Evolutionary conservation across 2,888 invertebrate species (phyloP).

Genomic region (Odontomyia ornata): DNA sequence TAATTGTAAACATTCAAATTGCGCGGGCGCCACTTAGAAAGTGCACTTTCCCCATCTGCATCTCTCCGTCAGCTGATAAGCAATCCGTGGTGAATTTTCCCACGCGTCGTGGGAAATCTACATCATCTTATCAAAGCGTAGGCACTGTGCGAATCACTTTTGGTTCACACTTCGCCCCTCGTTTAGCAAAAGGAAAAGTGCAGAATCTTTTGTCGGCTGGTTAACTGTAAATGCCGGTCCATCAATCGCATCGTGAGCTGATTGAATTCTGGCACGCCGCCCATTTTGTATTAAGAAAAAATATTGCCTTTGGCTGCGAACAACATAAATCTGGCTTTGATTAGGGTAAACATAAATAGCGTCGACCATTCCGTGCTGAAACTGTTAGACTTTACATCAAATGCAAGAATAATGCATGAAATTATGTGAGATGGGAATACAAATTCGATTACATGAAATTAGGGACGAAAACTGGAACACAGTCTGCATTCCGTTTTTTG

Average conservation of each 20-base stretch:
- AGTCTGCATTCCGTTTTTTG: too few species aligned
- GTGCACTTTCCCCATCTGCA: not conserved
- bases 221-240: slow-evolving; percentile 12
- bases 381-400: not conserved
- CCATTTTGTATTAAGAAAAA: slow-evolving; percentile 1
- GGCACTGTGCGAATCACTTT: not conserved
- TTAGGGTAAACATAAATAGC: slow-evolving; percentile 19
- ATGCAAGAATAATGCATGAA: not conserved
- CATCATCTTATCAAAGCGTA: not conserved
- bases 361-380: not conserved
- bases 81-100: not conserved
- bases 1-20: slow-evolving; percentile 31
- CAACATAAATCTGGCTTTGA: slow-evolving; percentile 37
- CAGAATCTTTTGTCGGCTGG: not conserved
- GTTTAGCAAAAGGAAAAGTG: not conserved
- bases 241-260: slow-evolving; percentile 29
- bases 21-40: not conserved
- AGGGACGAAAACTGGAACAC: too few species aligned
- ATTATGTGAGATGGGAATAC: not conserved
- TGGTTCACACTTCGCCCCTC: not conserved
- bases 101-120: not conserved
- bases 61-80: not conserved
- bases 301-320: slow-evolving; percentile 35
- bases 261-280: slow-evolving; percentile 17
- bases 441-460: too few species aligned